phyloP scores from a whole-genome alignment of 2,113 vertebrate genomes.

The Lasiurus cinereus region DNA sequence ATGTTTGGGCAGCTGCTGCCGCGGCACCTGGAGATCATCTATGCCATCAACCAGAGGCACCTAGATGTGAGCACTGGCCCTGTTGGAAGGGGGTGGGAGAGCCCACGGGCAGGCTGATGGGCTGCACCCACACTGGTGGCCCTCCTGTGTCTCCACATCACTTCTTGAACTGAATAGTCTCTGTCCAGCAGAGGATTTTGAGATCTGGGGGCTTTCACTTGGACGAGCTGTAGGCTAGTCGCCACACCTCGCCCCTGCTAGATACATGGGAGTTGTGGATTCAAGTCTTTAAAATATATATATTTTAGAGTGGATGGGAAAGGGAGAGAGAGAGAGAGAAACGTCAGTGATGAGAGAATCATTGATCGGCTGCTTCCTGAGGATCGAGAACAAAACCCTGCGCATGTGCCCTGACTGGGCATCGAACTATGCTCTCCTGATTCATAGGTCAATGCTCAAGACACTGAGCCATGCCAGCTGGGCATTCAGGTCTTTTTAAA shows the following conservation, averaged over 20 bases:
- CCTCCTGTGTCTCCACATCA: neutral
- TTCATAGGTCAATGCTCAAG: too few relatives aligned
- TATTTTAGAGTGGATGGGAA: too few relatives aligned
- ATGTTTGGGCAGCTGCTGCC: conserved; percentile 94
- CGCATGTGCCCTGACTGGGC: too few relatives aligned
- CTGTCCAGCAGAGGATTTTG: neutral
- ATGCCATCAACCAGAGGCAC: conserved; percentile 92
- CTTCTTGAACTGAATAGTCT: neutral
- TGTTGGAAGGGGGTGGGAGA: rapidly evolving
- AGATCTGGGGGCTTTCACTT: neutral
- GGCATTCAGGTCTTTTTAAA: neutral
- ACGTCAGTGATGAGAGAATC: too few relatives aligned
- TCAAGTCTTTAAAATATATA: neutral
- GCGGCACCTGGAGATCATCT: conserved; percentile 92
- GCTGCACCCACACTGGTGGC: rapidly evolving
- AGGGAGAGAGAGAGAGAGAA: too few relatives aligned
- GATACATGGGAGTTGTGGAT: neutral
- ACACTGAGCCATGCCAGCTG: too few relatives aligned
- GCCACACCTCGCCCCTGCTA: neutral
- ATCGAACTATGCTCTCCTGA: too few relatives aligned
- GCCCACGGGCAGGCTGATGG: neutral
- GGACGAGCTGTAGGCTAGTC: neutral
- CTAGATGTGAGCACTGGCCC: conserved; percentile 87
- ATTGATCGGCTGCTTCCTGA: too few relatives aligned
- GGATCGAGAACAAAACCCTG: too few relatives aligned